Conservation (phyloP, 2,797 vertebrate species). For the Botia almorhae region DNA sequence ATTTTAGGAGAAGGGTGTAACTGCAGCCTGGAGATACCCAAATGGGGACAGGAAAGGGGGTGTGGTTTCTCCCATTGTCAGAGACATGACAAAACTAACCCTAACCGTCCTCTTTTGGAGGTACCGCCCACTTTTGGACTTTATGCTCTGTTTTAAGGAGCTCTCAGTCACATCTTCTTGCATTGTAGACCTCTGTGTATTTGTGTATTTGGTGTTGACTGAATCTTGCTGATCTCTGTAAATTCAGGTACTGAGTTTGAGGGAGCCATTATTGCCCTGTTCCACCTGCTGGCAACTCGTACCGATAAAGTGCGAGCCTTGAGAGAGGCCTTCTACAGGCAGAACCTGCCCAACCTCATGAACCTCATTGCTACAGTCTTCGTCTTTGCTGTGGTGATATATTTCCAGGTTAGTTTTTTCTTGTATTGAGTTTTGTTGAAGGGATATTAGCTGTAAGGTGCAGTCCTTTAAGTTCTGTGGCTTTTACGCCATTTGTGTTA, state of each 20-base stretch:
- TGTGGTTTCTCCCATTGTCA: too few relatives aligned
- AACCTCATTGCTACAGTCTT: slow-evolving; percentile 98
- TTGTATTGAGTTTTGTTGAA: neutral
- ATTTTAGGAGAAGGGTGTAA: neutral
- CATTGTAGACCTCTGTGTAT: neutral
- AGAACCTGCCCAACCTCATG: slow-evolving; percentile 99
- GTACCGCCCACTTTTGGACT: too few relatives aligned
- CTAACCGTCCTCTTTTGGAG: too few relatives aligned
- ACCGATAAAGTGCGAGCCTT: slow-evolving; percentile 97
- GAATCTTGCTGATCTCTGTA: neutral
- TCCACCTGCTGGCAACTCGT: slow-evolving; percentile 95
- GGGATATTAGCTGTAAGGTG: neutral
- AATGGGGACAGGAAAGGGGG: too few relatives aligned
- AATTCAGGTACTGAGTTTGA: slow-evolving; percentile 94
- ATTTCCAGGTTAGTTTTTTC: slow-evolving; percentile 89
- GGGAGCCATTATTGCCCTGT: slow-evolving; percentile 96
- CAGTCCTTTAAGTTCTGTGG: neutral
- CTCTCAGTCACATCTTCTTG: too few relatives aligned
- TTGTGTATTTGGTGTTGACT: neutral
- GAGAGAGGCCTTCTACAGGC: slow-evolving; percentile 96
- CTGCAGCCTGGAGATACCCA: too few relatives aligned
- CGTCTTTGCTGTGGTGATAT: slow-evolving; percentile 98
- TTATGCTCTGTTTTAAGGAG: too few relatives aligned
- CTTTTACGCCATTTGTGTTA: too few relatives aligned
- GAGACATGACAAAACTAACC: too few relatives aligned